Conservation (phyloP, 1,140 invertebrate species). For the Drosophila saltans region DNA sequence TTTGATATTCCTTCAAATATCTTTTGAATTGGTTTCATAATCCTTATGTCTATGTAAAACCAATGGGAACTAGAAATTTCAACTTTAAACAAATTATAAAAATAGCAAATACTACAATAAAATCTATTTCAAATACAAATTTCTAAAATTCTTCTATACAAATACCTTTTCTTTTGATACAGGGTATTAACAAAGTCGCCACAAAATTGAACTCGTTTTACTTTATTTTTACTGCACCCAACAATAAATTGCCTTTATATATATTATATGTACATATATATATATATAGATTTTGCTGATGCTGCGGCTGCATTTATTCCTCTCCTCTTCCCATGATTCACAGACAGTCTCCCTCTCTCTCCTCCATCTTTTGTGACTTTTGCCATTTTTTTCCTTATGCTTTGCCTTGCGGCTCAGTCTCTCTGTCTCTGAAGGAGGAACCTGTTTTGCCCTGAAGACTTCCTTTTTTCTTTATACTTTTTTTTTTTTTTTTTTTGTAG, state of each 20-base stretch:
- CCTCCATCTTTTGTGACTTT: slow-evolving; percentile 35
- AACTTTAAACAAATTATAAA: no score
- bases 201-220: neutral
- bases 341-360: slow-evolving; percentile 3
- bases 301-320: slow-evolving; percentile 60
- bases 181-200: neutral
- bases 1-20: no score
- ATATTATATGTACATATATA: no score
- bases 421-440: slow-evolving; percentile 44
- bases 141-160: no score
- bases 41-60: no score
- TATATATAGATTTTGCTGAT: slow-evolving; percentile 58
- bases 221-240: slow-evolving; percentile 53
- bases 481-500: neutral
- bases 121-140: no score
- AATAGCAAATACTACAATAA: no score
- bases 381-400: slow-evolving; percentile 66
- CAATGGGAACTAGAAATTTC: no score
- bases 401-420: slow-evolving; percentile 53
- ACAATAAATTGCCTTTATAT: slow-evolving; percentile 72
- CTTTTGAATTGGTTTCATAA: no score
- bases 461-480: neutral
- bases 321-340: neutral
- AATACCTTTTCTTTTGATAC: neutral
- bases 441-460: slow-evolving; percentile 59